Evolutionary conservation across 2,113 vertebrate genomes (phyloP).

Genomic region (Nasalis larvatus): DNA sequence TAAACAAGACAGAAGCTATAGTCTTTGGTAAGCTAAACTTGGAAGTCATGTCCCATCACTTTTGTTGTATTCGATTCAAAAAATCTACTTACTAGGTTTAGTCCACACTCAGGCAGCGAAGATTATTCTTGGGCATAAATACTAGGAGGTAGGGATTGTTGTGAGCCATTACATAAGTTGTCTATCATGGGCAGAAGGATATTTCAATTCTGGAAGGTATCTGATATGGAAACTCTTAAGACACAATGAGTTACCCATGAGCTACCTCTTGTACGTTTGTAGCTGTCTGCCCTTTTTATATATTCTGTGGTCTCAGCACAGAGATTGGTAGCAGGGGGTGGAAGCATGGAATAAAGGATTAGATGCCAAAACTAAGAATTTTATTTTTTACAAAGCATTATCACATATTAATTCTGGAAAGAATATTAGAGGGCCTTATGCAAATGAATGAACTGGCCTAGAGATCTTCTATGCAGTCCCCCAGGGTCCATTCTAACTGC

Average conservation of each 20-base stretch:
- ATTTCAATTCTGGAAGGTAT: not conserved
- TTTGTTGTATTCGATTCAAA: not conserved
- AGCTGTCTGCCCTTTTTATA: not conserved
- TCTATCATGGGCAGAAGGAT: not conserved
- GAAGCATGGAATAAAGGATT: not conserved
- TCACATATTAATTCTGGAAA: not conserved
- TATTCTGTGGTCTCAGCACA: not conserved
- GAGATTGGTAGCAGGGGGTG: not conserved
- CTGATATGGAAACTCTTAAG: not conserved
- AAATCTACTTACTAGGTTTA: not conserved
- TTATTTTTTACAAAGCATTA: slow-evolving; percentile 1
- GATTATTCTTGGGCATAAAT: not conserved
- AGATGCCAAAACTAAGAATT: not conserved
- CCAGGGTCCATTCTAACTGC: not conserved
- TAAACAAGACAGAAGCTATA: not conserved
- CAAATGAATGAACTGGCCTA: not conserved
- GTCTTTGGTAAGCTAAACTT: not conserved
- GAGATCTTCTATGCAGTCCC: not conserved
- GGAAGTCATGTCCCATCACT: not conserved
- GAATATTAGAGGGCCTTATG: not conserved
- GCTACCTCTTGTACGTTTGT: not conserved
- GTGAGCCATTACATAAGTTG: not conserved
- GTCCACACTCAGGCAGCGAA: not conserved
- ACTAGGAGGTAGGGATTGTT: not conserved
- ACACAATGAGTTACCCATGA: not conserved